A percentile compares a stretch with the other conserved stretches of the same genome.
Evolutionary conservation across 1,140 invertebrate species (phyloP).

Genomic region (Kradibia gibbosae): DNA sequence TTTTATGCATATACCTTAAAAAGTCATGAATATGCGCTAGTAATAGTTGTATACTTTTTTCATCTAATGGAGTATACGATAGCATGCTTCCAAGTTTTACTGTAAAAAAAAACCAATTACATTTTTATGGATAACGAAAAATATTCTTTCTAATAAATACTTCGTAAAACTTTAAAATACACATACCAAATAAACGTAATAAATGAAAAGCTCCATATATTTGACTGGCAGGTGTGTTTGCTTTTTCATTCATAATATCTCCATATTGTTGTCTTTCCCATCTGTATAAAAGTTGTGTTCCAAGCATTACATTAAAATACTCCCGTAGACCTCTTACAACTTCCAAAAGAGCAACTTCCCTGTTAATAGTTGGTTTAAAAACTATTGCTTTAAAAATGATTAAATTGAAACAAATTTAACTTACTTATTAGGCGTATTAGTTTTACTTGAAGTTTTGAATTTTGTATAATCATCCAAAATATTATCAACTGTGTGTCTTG

Average conservation of each 20-base stretch:
- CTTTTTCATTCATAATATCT: constrained; percentile 86
- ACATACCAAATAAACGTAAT: constrained; percentile 84
- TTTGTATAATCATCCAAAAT: constrained; percentile 93
- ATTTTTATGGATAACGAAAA: background rate
- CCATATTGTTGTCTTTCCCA: constrained; percentile 95
- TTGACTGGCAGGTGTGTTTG: constrained; percentile 84
- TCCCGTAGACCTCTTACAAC: constrained; percentile 90
- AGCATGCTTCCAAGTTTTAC: constrained; percentile 92
- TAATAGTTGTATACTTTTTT: constrained; percentile 88
- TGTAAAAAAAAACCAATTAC: constrained; percentile 62
- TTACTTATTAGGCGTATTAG: constrained; percentile 84
- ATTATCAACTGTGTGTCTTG: constrained; percentile 87
- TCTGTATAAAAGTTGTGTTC: constrained; percentile 94
- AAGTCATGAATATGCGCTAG: constrained; percentile 92
- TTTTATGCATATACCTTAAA: constrained; percentile 86
- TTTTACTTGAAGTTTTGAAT: constrained; percentile 85
- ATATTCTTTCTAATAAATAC: background rate
- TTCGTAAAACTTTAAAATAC: background rate
- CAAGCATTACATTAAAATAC: constrained; percentile 96
- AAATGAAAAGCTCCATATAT: constrained; percentile 95
- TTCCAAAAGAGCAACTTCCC: constrained; percentile 84
- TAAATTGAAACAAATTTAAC: constrained; percentile 39
- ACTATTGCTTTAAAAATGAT: background rate
- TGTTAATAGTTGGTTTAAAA: constrained; percentile 60
- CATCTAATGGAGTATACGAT: constrained; percentile 91